Evolutionary conservation across 2,797 vertebrate species (phyloP), one percentile per base, ranked within the genome.

Genomic region (Rhadinocentrus ornatus): DNA sequence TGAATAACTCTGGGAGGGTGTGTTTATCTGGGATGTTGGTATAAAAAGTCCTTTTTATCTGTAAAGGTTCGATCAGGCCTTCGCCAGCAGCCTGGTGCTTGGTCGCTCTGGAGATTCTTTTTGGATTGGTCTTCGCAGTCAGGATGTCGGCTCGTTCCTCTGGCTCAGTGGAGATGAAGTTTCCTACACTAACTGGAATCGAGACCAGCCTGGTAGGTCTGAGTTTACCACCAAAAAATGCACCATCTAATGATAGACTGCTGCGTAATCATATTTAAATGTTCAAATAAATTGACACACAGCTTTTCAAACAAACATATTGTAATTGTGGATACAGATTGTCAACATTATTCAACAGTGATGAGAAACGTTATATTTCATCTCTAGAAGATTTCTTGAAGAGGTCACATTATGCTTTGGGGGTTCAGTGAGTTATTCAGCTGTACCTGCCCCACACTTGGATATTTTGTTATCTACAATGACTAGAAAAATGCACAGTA

Each of bases 31-130:
- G 1, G 5, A 31, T 10, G 11, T 10, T 2, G 16, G 20, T 26
- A 27, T 39, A 20, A 73, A 70, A 48, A 1, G 31, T 12, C 1
- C 4, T 62, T 53, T 53, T n/a, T 15, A 13, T 57, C 22, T 39
- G 46, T 52, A 7, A 66, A 99, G 98, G 92, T 99, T 99, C 0
- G 97, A 99, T 78, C 97, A 99, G 92, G 97, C 97, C 1, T 99
- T 97, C 0, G 91, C 96, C 78, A 98, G 93, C 93, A 99, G 97
- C 86, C 92, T 99, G 84, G 92, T 98, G 86, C 97, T 96, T 0
- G 95, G 94, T 34, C 96, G 96, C 79, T 94, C 95, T 0, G 94
- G 92, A 0, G 95, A 96, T 48, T 94, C 83, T 76, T 97, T 97
- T 85, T 99, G 98, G 98, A 96, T 97, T 0, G 96, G 96, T 0